Base-by-base conservation (phyloP, 2,113 vertebrate species). In the Campylomormyrus tamandua region DNA sequence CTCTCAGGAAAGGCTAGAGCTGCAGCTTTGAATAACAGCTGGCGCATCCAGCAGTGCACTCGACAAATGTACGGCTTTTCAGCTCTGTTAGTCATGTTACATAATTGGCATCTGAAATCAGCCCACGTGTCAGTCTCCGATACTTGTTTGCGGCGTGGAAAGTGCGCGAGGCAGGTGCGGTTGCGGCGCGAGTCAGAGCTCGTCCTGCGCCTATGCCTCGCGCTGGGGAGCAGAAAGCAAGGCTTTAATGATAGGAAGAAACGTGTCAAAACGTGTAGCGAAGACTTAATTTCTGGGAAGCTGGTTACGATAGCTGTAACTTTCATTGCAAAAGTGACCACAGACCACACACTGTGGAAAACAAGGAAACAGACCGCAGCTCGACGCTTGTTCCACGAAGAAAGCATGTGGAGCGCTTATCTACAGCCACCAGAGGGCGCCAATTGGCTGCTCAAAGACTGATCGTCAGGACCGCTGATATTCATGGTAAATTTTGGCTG, bases 341-440 rank as follows among this genome's bases (percentile, higher is more conserved):
- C 48, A 83, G 70, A n/a, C 24, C 31, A 56, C 74, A 53, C 49
- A 53, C 6, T 21, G 48, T 42, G 66, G 66, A 53, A 80, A 52
- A 19, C 27, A 77, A 77, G 17, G 13, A 48, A 83, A 83, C 19
- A 49, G 9, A 39, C 50, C 27, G 7, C 31, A 52, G 17, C 1
- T 52, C 35, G 27, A 62, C 31, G 19, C 21, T 27, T 58, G 11
- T 85, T 58, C 62, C n/a, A 10, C 46, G 10, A 48, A 6, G 42
- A 10, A 84, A 46, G 46, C 7, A 46, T 17, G 45, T 84, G 35
- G 42, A 21, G 83, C 45, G 21, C 19, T 80, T 19, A 3, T 45
- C n/a, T 46, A 70, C 0, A 88, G 88, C 90, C 92, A 90, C 90
- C 88, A 93, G 92, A 91, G 92, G 91, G 90, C 92, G 66, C 83